These are phyloP conservation scores for Papilio machaon DNA, from an alignment of 1,140 invertebrate genomes.

Conservation along the genomic window DNA sequence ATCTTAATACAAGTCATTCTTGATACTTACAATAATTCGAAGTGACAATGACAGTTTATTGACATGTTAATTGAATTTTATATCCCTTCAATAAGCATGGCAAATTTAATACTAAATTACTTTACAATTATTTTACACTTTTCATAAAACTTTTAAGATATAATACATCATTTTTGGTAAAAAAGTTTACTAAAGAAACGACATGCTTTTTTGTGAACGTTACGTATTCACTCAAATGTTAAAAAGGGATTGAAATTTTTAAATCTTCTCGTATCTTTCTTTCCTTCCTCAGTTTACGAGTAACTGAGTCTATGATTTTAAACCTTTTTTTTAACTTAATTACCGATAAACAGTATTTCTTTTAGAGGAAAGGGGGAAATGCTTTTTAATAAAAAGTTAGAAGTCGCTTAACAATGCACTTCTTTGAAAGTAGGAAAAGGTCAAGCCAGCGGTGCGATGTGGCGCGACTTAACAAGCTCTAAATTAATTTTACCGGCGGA, in stretches of 20 bases:
- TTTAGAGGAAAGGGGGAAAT: not conserved
- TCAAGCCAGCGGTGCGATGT: not conserved
- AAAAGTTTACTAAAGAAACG: too few relatives aligned
- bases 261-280: too few relatives aligned
- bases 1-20: not conserved
- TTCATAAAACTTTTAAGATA: not conserved
- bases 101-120: not conserved
- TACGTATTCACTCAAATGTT: too few relatives aligned
- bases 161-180: too few relatives aligned
- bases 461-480: constrained; percentile 15
- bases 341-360: not conserved
- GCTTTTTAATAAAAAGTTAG: not conserved
- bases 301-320: not conserved
- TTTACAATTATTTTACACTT: not conserved
- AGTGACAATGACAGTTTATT: not conserved
- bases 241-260: too few relatives aligned
- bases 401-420: constrained; percentile 9
- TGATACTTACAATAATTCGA: not conserved
- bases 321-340: not conserved
- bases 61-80: not conserved
- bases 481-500: constrained; percentile 3
- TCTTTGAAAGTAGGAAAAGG: constrained; percentile 12
- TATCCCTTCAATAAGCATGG: not conserved
- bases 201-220: too few relatives aligned
- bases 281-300: not conserved